Evolutionary conservation across 2,888 invertebrate species (phyloP), one percentile per base, ranked within the genome.

Genomic region (Erebia palarica): DNA sequence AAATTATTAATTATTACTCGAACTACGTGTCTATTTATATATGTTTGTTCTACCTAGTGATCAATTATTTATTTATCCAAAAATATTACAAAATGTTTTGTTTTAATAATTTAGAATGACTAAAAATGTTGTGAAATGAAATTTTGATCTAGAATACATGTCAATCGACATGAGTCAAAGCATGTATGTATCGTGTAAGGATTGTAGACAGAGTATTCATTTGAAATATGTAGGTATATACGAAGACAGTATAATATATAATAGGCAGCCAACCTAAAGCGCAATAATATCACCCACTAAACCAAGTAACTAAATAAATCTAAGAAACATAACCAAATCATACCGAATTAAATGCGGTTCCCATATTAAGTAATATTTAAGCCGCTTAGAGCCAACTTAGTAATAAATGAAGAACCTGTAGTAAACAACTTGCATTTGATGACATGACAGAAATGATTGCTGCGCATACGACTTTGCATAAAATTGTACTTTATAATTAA

Each of bases 361-460:
- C 78, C 70, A 83, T 60, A 87, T 87, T 87, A 89, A 89, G 87
- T 88, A 86, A 86, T 85, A 84, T 81, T 84, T 85, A 82, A 84
- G 83, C 85, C 88, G 89, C 89, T 90, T 86, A 85, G 81, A 88
- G 89, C 89, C 85, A 82, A 82, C 80, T 84, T 72, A 61, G 57
- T 68, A 67, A 65, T 68, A 61, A 55, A 65, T 51, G 68, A 65
- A 64, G 69, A 71, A 64, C 71, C 67, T 61, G 36, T 53, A 51
- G 58, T 63, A 68, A 70, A 18, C 71, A 65, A 67, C 72, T 68
- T 68, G 68, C 76, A 72, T 73, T 70, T 73, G 72, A 70, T 69
- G 68, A 72, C 63, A 68, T 59, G 67, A 75, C 68, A 78, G 79
- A 79, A 82, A 79, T 21, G 27, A 63, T 61, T 59, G 27, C 57